Base-by-base conservation (phyloP, 2,888 invertebrate species). In the Aphrophora alni region DNA sequence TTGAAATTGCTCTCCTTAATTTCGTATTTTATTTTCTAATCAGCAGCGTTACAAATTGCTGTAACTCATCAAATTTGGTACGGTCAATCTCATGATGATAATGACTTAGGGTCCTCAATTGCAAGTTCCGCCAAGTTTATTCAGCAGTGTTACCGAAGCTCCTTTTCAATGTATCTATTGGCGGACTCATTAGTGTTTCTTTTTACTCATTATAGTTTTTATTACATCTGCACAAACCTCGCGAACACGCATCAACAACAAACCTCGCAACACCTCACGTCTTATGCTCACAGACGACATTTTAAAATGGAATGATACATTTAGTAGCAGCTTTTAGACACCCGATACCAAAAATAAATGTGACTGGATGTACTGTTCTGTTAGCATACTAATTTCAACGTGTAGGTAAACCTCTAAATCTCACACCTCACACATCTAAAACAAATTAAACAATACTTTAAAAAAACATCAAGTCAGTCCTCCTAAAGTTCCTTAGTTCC, bases 131-230 rank as follows among this genome's bases (percentile, higher is more conserved):
- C 68, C 25, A 44, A 68, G 28, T 77, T 77, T 33, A 68, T 70
- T 77, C 21, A 77, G 5, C 33, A 77, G 69, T 28, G 26, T 77
- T 33, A 38, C 69, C 68, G 77, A 33, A 77, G 38, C 77, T 69
- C 26, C 77, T 69, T 33, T 26, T 69, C 77, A 21, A 27, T 38
- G n/a, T 24, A 77, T 77, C 77, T 68, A 77, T 28, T 77, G 28
- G 5, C 70, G 28, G 0, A 77, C 70, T 33, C 70, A 70, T 0
- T 27, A 24, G 26, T 26, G 38, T 14, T 77, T 70, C 38, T 77
- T 75, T 33, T 33, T 33, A 10, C 10, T 68, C 68, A 5, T 3
- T 68, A 68, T 68, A 68, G 3, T 68, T 3, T 68, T 68, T 3
- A 68, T 68, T 12, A 68, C n/a, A 68, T 68, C 68, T 68, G 5